Evolutionary conservation across 23 tunicate species (phyloP), one percentile per base, ranked within the genome.

Genomic region (Styela plicata): DNA sequence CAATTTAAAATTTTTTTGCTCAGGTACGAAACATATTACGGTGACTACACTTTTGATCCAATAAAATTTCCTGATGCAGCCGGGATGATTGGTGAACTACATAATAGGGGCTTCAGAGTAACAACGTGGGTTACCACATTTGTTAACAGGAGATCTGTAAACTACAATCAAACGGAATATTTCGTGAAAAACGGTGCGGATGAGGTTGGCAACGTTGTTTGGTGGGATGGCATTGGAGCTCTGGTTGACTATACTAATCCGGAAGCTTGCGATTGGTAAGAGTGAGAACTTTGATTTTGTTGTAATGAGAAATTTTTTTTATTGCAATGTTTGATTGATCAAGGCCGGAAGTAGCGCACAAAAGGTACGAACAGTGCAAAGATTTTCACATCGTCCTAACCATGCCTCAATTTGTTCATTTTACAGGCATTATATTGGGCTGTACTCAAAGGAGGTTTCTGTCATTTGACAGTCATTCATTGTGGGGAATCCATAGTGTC

Each of bases 71-170:
- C 97, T 0, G 73, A 88, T 63, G 88, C 92, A 10, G 32, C 70
- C 2, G 70, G 63, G 64, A 84, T 92, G 89, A 84, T 88, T 52
- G 61, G 63, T n/a, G 70, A 57, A 32, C 67, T 92, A 33, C 97
- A 92, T 70, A 82, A 88, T 1, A 34, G 20, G 20, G 93, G 93
- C 23, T 83, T 84, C 30, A 67, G 90, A 5, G 94, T 92, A 25
- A 92, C 97, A 64, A 74, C 87, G 21, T 92, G 97, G 97, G 94
- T 92, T 2, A 92, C 97, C 5, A 89, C 94, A 24, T 92, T 92
- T 70, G 92, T 92, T 20, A 92, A 92, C 70, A 66, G 26, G 3
- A 23, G 1, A 21, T 83, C 87, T 17, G 34, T 10, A 33, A 53
- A 85, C 22, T 85, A 64, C 63, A 36, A 79, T 74, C 36, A 69